These are phyloP conservation scores for Porites cylindrica DNA, from an alignment of 92 coral and sea anemone species.

Conservation along the genomic window DNA sequence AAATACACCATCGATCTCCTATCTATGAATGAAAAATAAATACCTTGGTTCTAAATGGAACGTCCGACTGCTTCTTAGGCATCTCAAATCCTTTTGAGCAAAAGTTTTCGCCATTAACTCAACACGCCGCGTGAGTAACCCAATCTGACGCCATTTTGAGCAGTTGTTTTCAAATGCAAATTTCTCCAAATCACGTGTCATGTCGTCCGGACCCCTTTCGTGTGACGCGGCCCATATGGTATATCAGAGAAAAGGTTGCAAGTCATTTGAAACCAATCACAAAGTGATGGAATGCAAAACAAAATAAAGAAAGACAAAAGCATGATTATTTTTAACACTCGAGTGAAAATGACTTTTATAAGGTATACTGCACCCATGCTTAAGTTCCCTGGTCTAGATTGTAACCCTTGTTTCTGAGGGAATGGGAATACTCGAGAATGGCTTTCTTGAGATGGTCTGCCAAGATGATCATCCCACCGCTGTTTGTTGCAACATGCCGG, in stretches of 20 bases:
- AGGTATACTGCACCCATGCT: constrained; percentile 20
- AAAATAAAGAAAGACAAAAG: too few species aligned
- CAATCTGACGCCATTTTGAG: too few species aligned
- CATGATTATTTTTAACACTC: neutral
- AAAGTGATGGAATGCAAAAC: neutral
- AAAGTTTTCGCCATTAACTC: neutral
- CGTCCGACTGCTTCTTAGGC: neutral
- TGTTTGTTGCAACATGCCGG: constrained; percentile 9
- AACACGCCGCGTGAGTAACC: neutral
- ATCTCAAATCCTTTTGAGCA: neutral
- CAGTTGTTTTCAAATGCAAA: too few species aligned
- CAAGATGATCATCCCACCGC: constrained; percentile 40
- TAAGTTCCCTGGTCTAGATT: constrained; percentile 19
- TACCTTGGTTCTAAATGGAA: too few species aligned
- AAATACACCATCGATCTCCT: too few species aligned
- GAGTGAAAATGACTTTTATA: neutral
- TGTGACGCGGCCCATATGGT: too few species aligned
- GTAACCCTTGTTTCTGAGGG: constrained; percentile 2
- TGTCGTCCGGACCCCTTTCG: too few species aligned
- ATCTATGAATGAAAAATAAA: too few species aligned
- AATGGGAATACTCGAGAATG: constrained; percentile 4
- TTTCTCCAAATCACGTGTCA: too few species aligned
- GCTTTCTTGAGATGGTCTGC: constrained; percentile 11
- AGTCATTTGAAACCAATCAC: neutral
- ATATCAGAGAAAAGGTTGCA: neutral